A percentile compares a stretch with the other conserved stretches of the same genome.
phyloP scores from a whole-genome alignment of 2,113 vertebrate genomes.

The Tamias sibiricus region DNA sequence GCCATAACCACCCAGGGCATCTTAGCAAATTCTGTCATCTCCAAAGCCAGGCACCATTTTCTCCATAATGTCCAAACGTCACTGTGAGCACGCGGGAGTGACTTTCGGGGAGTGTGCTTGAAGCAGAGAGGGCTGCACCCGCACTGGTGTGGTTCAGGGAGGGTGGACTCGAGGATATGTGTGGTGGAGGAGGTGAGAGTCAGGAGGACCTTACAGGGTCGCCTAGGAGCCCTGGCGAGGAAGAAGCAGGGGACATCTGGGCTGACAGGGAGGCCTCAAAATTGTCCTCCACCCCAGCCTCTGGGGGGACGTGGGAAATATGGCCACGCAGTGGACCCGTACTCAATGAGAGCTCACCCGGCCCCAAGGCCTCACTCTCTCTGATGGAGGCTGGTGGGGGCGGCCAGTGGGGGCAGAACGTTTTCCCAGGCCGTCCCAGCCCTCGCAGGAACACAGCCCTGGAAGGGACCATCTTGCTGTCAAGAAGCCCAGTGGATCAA shows the following conservation, averaged over 20 bases:
- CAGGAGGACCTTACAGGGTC: background rate
- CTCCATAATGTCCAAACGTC: background rate
- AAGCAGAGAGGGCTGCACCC: background rate
- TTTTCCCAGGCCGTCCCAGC: background rate
- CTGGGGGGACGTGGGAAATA: background rate
- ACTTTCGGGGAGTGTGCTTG: background rate
- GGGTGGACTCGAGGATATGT: background rate
- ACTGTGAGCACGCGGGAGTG: background rate
- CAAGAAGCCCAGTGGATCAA: background rate
- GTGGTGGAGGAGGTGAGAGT: background rate
- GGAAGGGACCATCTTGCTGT: background rate
- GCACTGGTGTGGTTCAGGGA: background rate
- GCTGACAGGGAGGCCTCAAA: background rate
- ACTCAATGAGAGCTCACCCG: background rate
- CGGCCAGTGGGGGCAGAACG: background rate
- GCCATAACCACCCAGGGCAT: background rate
- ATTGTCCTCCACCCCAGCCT: background rate
- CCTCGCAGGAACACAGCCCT: background rate
- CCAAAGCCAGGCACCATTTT: background rate
- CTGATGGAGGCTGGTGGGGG: no score
- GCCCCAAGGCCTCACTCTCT: background rate
- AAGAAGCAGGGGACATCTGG: background rate
- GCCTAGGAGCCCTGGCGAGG: background rate
- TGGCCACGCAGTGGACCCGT: accelerated
- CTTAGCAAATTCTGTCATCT: background rate